Evolutionary conservation across 2,888 invertebrate species (phyloP).

Genomic region (Perithous albicinctus): DNA sequence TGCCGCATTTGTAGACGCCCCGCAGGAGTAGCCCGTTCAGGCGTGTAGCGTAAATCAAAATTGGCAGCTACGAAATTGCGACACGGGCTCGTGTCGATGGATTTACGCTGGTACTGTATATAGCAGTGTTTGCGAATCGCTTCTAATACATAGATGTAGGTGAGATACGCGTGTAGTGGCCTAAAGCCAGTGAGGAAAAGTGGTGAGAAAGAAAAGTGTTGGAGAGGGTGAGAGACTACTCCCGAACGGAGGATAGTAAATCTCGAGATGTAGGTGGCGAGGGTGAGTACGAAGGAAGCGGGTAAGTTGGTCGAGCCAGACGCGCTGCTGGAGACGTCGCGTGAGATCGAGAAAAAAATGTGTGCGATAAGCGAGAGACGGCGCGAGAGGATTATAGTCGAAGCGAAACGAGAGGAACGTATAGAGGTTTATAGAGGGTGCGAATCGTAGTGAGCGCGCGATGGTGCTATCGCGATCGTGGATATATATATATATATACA

Average conservation of each 20-base stretch:
- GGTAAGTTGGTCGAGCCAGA: conserved; percentile 36
- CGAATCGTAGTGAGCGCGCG: neutral
- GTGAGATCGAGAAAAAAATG: conserved; percentile 51
- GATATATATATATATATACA: no score
- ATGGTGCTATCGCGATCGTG: conserved; percentile 8
- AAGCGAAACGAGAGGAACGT: conserved; percentile 52
- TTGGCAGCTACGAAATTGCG: conserved; percentile 75
- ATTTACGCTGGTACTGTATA: neutral
- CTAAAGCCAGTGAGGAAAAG: neutral
- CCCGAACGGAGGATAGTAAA: conserved; percentile 67
- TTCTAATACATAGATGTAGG: conserved; percentile 32
- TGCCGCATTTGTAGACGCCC: conserved; percentile 15
- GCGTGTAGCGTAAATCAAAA: conserved; percentile 73
- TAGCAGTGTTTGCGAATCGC: conserved; percentile 5
- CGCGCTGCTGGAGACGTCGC: conserved; percentile 38
- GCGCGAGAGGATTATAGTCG: conserved; percentile 27
- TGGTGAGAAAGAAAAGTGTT: conserved; percentile 27
- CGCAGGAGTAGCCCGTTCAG: conserved; percentile 43
- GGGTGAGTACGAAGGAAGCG: conserved; percentile 54
- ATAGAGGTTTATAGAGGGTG: neutral
- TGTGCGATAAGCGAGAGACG: conserved; percentile 5
- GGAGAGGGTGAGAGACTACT: conserved; percentile 27
- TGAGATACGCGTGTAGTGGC: conserved; percentile 38
- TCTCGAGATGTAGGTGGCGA: conserved; percentile 66
- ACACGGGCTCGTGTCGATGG: conserved; percentile 48